These are phyloP conservation scores for Ophion ventricosus DNA, from an alignment of 2,888 invertebrate genomes.

Conservation along the genomic window DNA sequence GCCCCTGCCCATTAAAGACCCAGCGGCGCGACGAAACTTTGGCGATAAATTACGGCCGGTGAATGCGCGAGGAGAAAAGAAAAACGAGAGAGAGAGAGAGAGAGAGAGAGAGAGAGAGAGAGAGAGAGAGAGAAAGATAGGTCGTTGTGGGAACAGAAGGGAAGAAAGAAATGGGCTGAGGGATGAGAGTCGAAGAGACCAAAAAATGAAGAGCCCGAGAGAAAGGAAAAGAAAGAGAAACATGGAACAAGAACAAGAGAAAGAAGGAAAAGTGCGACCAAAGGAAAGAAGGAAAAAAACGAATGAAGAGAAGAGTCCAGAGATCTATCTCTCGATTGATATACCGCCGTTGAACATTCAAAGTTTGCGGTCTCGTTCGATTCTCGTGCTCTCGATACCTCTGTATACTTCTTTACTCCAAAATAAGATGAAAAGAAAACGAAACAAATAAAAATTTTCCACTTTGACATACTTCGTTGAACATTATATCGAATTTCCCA, in stretches of 20 bases:
- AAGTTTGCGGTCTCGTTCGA: conserved; percentile 57
- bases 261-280: neutral
- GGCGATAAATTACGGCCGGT: conserved; percentile 70
- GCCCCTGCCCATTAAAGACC: conserved; percentile 70
- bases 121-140: conserved; percentile 25
- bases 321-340: conserved; percentile 63
- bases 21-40: conserved; percentile 70
- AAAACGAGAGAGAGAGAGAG: conserved; percentile 34
- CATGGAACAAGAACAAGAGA: conserved; percentile 35
- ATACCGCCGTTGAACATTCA: conserved; percentile 59
- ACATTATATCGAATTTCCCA: conserved; percentile 7
- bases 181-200: conserved; percentile 38
- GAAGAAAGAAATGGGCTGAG: conserved; percentile 48
- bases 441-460: conserved; percentile 18
- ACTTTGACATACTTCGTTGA: neutral
- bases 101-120: conserved; percentile 26
- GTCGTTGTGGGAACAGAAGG: conserved; percentile 44
- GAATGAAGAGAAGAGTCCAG: conserved; percentile 47
- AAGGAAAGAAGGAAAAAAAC: conserved; percentile 1
- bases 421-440: neutral
- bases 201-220: neutral
- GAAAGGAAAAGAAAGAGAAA: conserved; percentile 25
- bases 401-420: neutral
- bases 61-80: conserved; percentile 66
- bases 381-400: conserved; percentile 38